phyloP scores from a whole-genome alignment of 2,797 vertebrate genomes.

The Notolepis coatsorum region DNA sequence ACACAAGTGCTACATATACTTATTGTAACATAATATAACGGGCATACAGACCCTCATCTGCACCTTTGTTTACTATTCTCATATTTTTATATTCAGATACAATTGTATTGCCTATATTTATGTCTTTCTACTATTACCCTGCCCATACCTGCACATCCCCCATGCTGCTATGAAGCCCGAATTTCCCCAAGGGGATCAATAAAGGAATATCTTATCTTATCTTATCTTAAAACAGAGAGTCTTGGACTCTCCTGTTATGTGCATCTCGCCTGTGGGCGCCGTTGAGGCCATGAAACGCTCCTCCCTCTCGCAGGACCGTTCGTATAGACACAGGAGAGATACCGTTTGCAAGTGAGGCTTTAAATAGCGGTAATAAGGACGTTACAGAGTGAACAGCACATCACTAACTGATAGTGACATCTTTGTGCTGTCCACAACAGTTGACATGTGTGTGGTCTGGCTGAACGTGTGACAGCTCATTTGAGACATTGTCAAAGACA shows the following conservation, averaged over 20 bases:
- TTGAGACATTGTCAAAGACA: neutral
- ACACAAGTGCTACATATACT: too few relatives aligned
- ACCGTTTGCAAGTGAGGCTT: conserved; percentile 26
- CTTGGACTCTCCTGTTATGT: conserved; percentile 32
- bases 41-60: too few relatives aligned
- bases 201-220: too few relatives aligned
- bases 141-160: too few relatives aligned
- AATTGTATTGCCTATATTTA: too few relatives aligned
- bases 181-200: too few relatives aligned
- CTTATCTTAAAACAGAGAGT: too few relatives aligned
- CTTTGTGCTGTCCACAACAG: conserved; percentile 12
- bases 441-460: conserved; percentile 24
- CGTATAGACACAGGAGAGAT: conserved; percentile 39
- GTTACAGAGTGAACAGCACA: conserved; percentile 28
- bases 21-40: too few relatives aligned
- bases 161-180: too few relatives aligned
- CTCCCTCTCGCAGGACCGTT: conserved; percentile 56
- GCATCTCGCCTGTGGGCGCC: conserved; percentile 45
- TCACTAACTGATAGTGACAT: conserved; percentile 42
- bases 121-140: too few relatives aligned
- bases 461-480: conserved; percentile 36
- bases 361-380: conserved; percentile 7
- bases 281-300: conserved; percentile 20
- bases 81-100: too few relatives aligned
- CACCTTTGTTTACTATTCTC: too few relatives aligned